Evolutionary conservation across 2,113 vertebrate species (phyloP), one percentile per base, ranked within the genome.

Genomic region (Lucifuga dentata): DNA sequence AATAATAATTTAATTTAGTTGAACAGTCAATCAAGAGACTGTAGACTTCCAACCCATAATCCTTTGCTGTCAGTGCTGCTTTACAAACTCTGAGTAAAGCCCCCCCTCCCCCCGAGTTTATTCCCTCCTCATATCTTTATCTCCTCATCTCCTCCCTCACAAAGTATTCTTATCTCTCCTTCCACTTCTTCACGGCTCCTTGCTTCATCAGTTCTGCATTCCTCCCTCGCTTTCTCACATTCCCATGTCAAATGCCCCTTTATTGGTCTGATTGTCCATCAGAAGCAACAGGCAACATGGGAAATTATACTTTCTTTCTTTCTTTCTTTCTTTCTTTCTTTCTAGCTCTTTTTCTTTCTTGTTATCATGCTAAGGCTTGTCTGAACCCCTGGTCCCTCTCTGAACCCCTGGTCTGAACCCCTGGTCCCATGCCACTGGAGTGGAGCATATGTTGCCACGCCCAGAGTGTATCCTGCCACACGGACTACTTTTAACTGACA

Each of bases 351-450:
- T 51, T 50, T 23, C 57, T 50, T 50, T 56, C 8, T 20, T 13
- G 12, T 12, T 39, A 13, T 81, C 83, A 63, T 83, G 87, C 71
- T 73, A 43, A 48, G 61, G 38, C 86, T 75, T 83, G 89, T 67
- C 73, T 41, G 33, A 51, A 70, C 59, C 46, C 12, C 23, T 2
- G 7, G 10, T 33, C 61, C 68, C 50, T 39, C 23, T 58, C 44
- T 64, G 55, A 80, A 29, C 49, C 60, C 70, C 72, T 77, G n/a
- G 89, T 67, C 73, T 41, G 33, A 51, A 70, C 59, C 46, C 12
- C 23, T 2, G 7, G 10, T 33, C 61, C 68, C 50, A 29, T 52
- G 56, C 70, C 72, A 76, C 84, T 84, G 68, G 63, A 90, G 89
- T 89, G 79, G 88, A 81, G 86, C 78, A 29, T 5, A 29, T 29